These are phyloP conservation scores for Strigamia transsilvanica DNA, from an alignment of 2,888 invertebrate genomes.

Conservation along the genomic window DNA sequence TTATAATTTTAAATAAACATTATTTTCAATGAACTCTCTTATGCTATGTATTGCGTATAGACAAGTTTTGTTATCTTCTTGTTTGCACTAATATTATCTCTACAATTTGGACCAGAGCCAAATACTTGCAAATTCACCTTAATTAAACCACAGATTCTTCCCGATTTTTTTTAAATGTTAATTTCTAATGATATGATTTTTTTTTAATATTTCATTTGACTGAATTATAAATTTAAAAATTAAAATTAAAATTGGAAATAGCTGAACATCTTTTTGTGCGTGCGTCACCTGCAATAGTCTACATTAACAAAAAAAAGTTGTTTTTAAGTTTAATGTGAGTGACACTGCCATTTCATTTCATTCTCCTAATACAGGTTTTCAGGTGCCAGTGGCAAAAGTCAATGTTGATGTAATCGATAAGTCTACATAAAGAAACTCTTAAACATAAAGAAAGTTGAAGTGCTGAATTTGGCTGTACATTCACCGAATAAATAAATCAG, in stretches of 20 bases:
- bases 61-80: background rate
- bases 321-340: background rate
- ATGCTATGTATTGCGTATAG: background rate
- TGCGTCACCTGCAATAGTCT: too few relatives aligned
- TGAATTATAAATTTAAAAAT: too few relatives aligned
- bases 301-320: too few relatives aligned
- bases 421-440: background rate
- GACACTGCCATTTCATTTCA: background rate
- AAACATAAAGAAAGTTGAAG: background rate
- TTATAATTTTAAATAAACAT: background rate
- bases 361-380: slow-evolving; percentile 30
- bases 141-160: background rate
- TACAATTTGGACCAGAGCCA: background rate
- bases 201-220: too few relatives aligned
- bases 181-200: too few relatives aligned
- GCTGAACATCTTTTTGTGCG: too few relatives aligned
- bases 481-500: background rate
- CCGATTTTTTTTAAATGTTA: background rate
- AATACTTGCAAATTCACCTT: background rate
- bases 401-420: slow-evolving; percentile 21
- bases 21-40: background rate
- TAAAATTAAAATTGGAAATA: too few relatives aligned
- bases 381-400: background rate
- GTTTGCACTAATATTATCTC: background rate
- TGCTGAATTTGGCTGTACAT: background rate